Base-by-base conservation (phyloP, 1,140 invertebrate genomes). In the Drosophila navojoa region DNA sequence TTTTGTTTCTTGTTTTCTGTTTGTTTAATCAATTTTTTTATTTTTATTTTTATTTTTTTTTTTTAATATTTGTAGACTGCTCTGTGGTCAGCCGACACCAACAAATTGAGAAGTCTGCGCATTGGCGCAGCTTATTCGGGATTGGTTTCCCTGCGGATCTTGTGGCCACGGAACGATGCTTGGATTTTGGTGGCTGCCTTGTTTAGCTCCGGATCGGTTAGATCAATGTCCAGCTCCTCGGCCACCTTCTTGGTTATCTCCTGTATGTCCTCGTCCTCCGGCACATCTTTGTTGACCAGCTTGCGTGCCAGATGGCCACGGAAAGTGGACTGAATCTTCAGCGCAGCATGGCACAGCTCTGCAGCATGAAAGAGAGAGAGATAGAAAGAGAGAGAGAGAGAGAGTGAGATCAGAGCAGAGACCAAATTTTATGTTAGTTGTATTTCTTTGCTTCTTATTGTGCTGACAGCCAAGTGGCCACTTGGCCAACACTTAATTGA, bases 141-240 rank as follows among this genome's bases (percentile, higher is more conserved):
- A 53, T 72, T 68, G 71, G 77, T 54, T 29, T 97, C 96, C 92
- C 97, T 97, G 92, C 97, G 96, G 25, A 95, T 95, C 93, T 97
- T 97, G 93, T 98, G 97, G 49, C 97, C 97, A 57, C 97, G 95
- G 95, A 98, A 98, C 47, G 97, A 97, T 38, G 97, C 97, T 92
- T 98, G 97, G 62, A 98, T 98, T 93, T 98, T 98, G 67, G 96
- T 96, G 29, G 97, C 97, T 5, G 97, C 97, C 91, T 98, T 97
- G 93, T 98, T 96, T 59, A 98, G 93, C 71, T 98, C 97, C 5
- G 96, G 96, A 93, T 97, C 96, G 61, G 95, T 94, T 47, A 97
- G 93, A 92, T 97, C 96, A 71, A 97, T 96, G 91, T 96, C 95
- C 80, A 96, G 92, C 81, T 96, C 95, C 77, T 96, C 95, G 55